Evolutionary conservation across 2,113 vertebrate genomes (phyloP).

Genomic region (Epinephelus moara): DNA sequence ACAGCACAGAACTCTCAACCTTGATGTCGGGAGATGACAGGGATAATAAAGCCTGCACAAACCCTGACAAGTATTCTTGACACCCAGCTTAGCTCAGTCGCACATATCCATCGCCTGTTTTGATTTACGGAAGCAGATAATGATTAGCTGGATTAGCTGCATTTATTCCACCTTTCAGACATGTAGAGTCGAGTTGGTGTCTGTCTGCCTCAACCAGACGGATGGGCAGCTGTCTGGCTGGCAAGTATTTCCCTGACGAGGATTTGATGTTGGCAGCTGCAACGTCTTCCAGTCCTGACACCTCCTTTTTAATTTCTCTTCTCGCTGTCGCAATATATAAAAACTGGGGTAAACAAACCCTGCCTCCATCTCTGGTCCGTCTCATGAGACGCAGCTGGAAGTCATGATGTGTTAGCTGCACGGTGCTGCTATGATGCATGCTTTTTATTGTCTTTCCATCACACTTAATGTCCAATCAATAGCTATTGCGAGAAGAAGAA

Average conservation of each 20-base stretch:
- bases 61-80: conserved; percentile 27
- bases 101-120: not conserved
- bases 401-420: conserved; percentile 10
- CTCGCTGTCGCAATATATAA: not conserved
- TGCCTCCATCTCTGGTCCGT: not conserved
- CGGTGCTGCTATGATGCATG: not conserved
- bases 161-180: conserved; percentile 59
- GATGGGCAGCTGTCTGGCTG: conserved; percentile 30
- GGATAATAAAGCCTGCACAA: conserved; percentile 42
- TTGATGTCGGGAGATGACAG: conserved; percentile 28
- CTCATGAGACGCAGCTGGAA: conserved; percentile 18
- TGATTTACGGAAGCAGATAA: conserved; percentile 43
- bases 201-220: conserved; percentile 25
- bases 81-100: conserved; percentile 24
- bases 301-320: conserved; percentile 9
- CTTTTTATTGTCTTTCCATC: conserved; percentile 26
- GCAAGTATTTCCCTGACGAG: conserved; percentile 12
- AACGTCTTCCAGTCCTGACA: conserved; percentile 11
- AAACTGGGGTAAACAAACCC: conserved; percentile 33
- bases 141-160: conserved; percentile 33
- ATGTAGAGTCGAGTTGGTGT: not conserved
- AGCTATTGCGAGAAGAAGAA: conserved; percentile 14
- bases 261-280: conserved; percentile 24
- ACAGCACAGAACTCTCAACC: conserved; percentile 21
- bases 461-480: conserved; percentile 34